A percentile compares a stretch with the other conserved stretches of the same genome.
These are phyloP conservation scores for Dendrophyllia cribrosa DNA, from an alignment of 64 coral and sea anemone genomes.

Conservation along the genomic window DNA sequence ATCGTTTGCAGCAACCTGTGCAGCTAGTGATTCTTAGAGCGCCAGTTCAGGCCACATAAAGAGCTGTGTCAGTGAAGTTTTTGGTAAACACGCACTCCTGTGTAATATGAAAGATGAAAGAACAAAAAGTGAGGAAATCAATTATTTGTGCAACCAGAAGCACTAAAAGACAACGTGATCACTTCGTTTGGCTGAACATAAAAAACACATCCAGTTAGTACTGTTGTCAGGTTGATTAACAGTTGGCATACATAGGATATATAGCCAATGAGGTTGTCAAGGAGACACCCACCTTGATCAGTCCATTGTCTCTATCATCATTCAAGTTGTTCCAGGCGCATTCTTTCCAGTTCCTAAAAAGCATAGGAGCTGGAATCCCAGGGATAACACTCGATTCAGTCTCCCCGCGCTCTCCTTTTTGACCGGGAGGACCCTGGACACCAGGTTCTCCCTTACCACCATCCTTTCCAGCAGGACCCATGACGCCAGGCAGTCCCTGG, in stretches of 20 bases:
- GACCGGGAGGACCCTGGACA: background rate
- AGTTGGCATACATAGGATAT: background rate
- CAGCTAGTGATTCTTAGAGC: background rate
- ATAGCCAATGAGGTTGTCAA: background rate
- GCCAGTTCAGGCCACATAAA: conserved; percentile 15
- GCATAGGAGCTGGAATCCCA: background rate
- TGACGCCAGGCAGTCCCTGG: background rate
- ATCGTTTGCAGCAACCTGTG: background rate
- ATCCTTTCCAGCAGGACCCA: conserved; percentile 3
- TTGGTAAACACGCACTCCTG: conserved; percentile 51
- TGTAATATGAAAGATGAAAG: too few relatives aligned
- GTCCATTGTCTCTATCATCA: conserved; percentile 13
- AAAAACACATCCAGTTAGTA: too few relatives aligned
- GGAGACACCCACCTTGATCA: conserved; percentile 8
- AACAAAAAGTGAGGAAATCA: too few relatives aligned
- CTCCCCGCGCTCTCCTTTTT: conserved; percentile 7
- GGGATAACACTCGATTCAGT: too few relatives aligned
- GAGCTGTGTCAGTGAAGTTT: conserved; percentile 5
- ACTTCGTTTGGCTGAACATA: too few relatives aligned
- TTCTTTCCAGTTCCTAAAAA: conserved; percentile 17
- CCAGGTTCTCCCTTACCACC: background rate
- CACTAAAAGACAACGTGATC: too few relatives aligned
- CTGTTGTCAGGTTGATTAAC: too few relatives aligned
- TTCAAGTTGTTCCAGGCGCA: background rate
- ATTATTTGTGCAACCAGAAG: too few relatives aligned